Percentiles rank a stretch among this genome's conserved stretches.
Evolutionary conservation across 2,113 vertebrate genomes (phyloP).

Genomic region (Ornithorhynchus anatinus): DNA sequence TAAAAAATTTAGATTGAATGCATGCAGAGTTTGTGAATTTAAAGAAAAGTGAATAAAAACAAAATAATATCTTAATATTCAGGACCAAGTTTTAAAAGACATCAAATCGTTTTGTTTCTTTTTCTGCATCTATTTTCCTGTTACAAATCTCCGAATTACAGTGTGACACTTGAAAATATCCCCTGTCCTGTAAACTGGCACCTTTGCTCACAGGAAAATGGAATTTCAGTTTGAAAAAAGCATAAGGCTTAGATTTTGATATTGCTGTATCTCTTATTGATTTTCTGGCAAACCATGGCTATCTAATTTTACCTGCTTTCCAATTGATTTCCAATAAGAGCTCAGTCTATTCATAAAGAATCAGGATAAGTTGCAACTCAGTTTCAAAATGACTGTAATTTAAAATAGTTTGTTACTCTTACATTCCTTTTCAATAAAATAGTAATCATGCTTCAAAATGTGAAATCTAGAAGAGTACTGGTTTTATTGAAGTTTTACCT

Average conservation of each 20-base stretch:
- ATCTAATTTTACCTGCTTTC: slow-evolving; percentile 77
- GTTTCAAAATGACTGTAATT: slow-evolving; percentile 57
- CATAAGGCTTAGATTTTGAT: slow-evolving; percentile 27
- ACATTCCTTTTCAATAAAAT: slow-evolving; percentile 55
- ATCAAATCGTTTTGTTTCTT: too few relatives aligned
- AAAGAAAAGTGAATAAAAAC: too few relatives aligned
- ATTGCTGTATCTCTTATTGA: slow-evolving; percentile 68
- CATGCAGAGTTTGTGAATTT: too few relatives aligned
- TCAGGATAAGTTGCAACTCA: slow-evolving; percentile 57
- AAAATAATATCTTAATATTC: too few relatives aligned
- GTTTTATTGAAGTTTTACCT: slow-evolving; percentile 41
- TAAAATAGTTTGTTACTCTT: slow-evolving; percentile 52
- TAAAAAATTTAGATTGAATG: too few relatives aligned
- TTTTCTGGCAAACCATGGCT: slow-evolving; percentile 73
- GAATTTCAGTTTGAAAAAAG: slow-evolving; percentile 23
- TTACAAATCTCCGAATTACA: neutral
- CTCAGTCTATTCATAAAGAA: slow-evolving; percentile 53
- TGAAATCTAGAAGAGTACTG: slow-evolving; percentile 10
- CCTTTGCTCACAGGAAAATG: neutral
- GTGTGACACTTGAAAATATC: neutral
- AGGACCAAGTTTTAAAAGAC: too few relatives aligned
- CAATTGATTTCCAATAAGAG: slow-evolving; percentile 74
- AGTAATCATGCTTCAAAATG: slow-evolving; percentile 46
- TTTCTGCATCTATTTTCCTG: neutral
- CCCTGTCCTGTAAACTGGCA: neutral